phyloP scores from a whole-genome alignment of 1,140 invertebrate genomes.

The Lepidurus arcticus region DNA sequence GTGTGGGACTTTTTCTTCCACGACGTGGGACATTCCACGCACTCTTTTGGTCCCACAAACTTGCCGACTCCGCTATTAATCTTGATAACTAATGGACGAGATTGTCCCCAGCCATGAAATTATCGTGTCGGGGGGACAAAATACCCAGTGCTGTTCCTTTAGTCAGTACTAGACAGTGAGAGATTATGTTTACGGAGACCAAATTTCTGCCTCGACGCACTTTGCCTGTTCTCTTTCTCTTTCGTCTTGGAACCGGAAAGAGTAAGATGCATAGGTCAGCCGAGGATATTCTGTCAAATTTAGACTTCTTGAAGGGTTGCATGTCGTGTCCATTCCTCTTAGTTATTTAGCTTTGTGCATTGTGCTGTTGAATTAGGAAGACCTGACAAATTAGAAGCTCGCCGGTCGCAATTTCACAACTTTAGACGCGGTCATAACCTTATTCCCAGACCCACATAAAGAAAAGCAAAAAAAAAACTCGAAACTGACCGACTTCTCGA shows the following conservation, averaged over 20 bases:
- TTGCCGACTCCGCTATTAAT: constrained; percentile 2
- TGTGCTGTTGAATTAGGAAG: no score
- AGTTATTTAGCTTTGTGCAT: no score
- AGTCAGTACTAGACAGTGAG: background rate
- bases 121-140: background rate
- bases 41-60: background rate
- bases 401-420: no score
- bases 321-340: no score
- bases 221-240: background rate
- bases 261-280: background rate
- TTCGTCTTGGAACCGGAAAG: background rate
- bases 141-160: background rate
- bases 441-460: no score
- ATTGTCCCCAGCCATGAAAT: background rate
- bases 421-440: no score
- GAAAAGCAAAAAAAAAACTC: no score
- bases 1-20: background rate
- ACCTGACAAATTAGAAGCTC: no score
- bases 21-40: background rate
- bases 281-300: no score
- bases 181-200: background rate
- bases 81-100: background rate
- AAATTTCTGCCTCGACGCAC: background rate
- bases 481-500: no score
- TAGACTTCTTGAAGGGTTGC: no score